Evolutionary conservation across 2,888 invertebrate genomes (phyloP).

Genomic region (Galerucella calmariensis): DNA sequence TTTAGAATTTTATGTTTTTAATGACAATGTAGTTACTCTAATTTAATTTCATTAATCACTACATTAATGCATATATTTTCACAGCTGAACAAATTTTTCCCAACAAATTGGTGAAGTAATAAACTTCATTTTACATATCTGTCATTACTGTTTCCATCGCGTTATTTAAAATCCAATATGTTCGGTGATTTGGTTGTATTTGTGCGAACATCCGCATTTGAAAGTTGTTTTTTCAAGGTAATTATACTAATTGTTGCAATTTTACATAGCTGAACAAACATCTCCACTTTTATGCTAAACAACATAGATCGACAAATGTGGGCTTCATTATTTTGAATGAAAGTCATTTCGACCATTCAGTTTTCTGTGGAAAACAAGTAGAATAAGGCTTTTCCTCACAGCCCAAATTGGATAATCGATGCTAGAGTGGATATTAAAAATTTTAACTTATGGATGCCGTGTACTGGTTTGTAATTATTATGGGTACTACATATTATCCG

Average conservation of each 20-base stretch:
- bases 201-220: neutral
- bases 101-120: constrained; percentile 23
- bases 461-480: no score
- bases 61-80: constrained; percentile 9
- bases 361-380: no score
- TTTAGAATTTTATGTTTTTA: constrained; percentile 10
- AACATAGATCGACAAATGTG: no score
- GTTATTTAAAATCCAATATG: constrained; percentile 23
- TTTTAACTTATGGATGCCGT: no score
- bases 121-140: constrained; percentile 20
- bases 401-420: no score
- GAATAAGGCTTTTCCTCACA: no score
- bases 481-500: no score
- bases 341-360: no score
- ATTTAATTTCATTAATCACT: constrained; percentile 20
- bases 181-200: constrained; percentile 8
- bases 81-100: constrained; percentile 23
- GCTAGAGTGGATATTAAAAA: no score
- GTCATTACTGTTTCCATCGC: constrained; percentile 22
- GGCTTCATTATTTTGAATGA: no score
- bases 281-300: no score
- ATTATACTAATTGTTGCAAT: neutral
- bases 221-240: neutral
- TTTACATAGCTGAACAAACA: neutral
- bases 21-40: constrained; percentile 1